Evolutionary conservation across 1,140 invertebrate species (phyloP), one percentile per base, ranked within the genome.

Genomic region (Potamilus streckersoni): DNA sequence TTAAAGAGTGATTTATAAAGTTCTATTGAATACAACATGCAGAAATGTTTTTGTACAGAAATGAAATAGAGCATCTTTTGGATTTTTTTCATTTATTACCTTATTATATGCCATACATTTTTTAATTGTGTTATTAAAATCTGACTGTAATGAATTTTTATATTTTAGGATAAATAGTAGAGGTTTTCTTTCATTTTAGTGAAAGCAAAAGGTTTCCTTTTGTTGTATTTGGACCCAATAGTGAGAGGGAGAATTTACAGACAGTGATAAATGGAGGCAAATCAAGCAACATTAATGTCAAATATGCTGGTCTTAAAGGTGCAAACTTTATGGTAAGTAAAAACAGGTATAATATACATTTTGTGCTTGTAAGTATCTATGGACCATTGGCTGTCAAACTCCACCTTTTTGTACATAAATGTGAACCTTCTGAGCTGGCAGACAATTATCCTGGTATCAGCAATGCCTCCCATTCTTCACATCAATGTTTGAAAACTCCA

Each of bases 141-240:
- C 2, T 61, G 60, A 61, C 60, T 6, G 4, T n/a, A 61, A 23
- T 61, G 17, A 61, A 4, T 3, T 2, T 38, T 38, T 38, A 38
- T 38, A 1, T 38, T 8, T 38, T 38, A 38, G 38, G 8, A 38
- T 38, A 38, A 6, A 13, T n/a, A 23, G 6, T 61, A 61, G 6
- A 3, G 13, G 17, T 61, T 61, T 61, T n/a, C 20, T 61, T 61
- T 61, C 13, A 68, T 55, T 72, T 64, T 20, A 66, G 16, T 64
- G 80, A 74, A 49, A 69, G 49, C 13, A 56, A 23, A 59, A 80
- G 73, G 69, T 56, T 76, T 16, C 86, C 86, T n/a, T 85, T 79
- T 79, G 84, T 87, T 14, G 60, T 87, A 65, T 85, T 84, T 82
- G 82, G 83, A 17, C 79, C 58, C 16, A 83, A 83, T 62, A 80